Conservation (phyloP, 2,797 vertebrate genomes). For the Gobio occitaniae region DNA sequence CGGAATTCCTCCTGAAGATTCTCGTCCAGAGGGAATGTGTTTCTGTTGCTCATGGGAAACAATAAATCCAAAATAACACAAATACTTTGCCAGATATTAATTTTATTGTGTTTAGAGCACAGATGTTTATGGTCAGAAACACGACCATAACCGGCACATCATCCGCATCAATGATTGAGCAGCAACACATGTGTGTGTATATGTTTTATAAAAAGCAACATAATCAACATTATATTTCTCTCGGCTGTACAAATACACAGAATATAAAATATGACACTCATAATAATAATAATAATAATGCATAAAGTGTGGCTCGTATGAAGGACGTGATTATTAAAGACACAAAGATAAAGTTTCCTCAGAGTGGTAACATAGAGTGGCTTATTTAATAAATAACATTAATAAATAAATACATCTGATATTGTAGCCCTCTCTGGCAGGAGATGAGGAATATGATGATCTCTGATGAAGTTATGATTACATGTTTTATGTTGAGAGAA, state of each 20-base stretch:
- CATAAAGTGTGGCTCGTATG: background rate
- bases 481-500: background rate
- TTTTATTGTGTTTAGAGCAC: conserved; percentile 19
- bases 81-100: background rate
- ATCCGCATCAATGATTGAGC: background rate
- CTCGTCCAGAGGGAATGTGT: no score
- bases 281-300: background rate
- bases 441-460: background rate
- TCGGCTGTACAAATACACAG: conserved; percentile 12
- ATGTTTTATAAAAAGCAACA: conserved; percentile 12
- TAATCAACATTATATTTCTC: background rate
- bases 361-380: conserved; percentile 8
- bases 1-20: no score
- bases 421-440: background rate
- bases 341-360: no score
- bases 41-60: no score
- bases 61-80: background rate
- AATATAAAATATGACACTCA: background rate
- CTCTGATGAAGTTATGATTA: background rate
- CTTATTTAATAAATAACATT: conserved; percentile 67
- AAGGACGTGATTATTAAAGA: background rate
- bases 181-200: background rate
- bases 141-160: background rate
- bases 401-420: conserved; percentile 56
- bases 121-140: background rate